These are phyloP conservation scores for Abrostola triplasia DNA, from an alignment of 2,888 invertebrate genomes.

Conservation along the genomic window DNA sequence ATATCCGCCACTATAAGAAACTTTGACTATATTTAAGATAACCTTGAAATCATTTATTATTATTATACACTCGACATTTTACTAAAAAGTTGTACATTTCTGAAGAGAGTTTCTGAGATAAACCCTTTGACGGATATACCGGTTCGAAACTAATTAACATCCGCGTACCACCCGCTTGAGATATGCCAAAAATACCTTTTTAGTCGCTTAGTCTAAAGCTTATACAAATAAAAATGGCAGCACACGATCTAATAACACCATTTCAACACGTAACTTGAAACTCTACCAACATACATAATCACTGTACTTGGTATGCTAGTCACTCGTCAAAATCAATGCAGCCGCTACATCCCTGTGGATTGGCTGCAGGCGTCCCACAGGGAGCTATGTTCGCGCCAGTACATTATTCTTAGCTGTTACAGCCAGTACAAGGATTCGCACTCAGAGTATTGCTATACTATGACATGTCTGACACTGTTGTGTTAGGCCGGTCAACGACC, in stretches of 20 bases:
- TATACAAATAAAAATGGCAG: constrained; percentile 1
- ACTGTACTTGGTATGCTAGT: constrained; percentile 25
- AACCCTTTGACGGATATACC: too few species aligned
- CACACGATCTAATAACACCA: constrained; percentile 3
- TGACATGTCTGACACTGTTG: constrained; percentile 48
- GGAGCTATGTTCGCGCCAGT: constrained; percentile 32
- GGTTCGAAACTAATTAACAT: too few species aligned
- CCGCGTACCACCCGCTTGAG: too few species aligned
- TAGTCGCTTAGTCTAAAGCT: not conserved
- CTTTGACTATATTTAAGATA: too few species aligned
- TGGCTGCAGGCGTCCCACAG: constrained; percentile 43
- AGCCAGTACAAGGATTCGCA: constrained; percentile 53
- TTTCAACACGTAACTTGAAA: not conserved
- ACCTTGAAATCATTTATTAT: too few species aligned
- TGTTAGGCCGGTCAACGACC: constrained; percentile 35
- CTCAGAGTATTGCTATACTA: constrained; percentile 50
- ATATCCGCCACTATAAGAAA: too few species aligned
- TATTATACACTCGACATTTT: too few species aligned
- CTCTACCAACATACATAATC: constrained; percentile 3
- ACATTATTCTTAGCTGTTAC: constrained; percentile 40
- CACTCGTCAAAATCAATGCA: constrained; percentile 40
- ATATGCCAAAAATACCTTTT: not conserved
- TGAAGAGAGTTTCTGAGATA: too few species aligned
- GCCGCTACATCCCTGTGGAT: constrained; percentile 8
- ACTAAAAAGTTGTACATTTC: too few species aligned